Evolutionary conservation across 2,888 invertebrate genomes (phyloP), one percentile per base, ranked within the genome.

Genomic region (Drosophila cognata): DNA sequence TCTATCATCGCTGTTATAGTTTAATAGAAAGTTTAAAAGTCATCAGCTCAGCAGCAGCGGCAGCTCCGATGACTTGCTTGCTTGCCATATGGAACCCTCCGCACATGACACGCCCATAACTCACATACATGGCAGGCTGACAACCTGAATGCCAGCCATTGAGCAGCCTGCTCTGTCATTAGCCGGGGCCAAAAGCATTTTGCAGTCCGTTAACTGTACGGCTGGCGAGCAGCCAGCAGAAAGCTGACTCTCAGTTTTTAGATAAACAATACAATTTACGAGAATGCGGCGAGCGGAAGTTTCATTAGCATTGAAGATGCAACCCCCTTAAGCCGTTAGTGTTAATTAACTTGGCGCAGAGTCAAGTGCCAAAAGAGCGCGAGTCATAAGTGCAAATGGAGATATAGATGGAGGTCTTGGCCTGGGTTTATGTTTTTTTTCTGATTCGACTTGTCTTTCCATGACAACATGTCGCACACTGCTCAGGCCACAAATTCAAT

Each of bases 21-120:
- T 87, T 90, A 87, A 87, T 87, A 87, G 87, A 87, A 87, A 87
- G 87, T 87, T 87, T 86, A 90, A 87, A 87, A 87, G 87, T 87
- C 87, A 87, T 90, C 87, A 81, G 60, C 74, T 69, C 57, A 29
- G 41, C 83, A 78, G 64, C 61, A 70, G 71, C 35, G 35, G 29
- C 83, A 75, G 61, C 61, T 69, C 65, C 85, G 82, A 89, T 85
- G 89, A 88, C 89, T 85, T 88, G 89, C 89, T 55, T 16, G 31
- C 31, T 21, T 52, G 61, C 64, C 89, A 85, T 85, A 85, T 85
- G 89, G 71, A 63, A 41, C 18, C 21, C 38, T 3, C 33, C 60
- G 58, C 74, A 57, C 68, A 62, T 48, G 51, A 67, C 69, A 68
- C 79, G 51, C 65, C 81, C 70, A 65, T 82, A 70, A 76, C 63